A percentile compares a stretch with the other conserved stretches of the same genome.
phyloP scores from a whole-genome alignment of 2,113 vertebrate species.

The Riparia riparia region DNA sequence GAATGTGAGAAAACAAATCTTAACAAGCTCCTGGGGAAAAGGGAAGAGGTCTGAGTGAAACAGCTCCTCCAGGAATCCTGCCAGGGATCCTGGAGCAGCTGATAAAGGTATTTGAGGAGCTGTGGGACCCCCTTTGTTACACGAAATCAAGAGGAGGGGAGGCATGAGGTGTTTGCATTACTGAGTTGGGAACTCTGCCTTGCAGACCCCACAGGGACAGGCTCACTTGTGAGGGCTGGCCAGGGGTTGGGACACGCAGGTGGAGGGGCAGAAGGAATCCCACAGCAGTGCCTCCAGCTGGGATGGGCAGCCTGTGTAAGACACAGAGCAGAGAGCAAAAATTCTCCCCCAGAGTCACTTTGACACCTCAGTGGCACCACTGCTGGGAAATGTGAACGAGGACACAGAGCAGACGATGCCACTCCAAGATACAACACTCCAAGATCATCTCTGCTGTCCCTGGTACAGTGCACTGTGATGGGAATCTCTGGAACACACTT shows the following conservation, averaged over 20 bases:
- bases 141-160: not conserved
- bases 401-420: not conserved
- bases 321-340: not conserved
- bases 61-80: not conserved
- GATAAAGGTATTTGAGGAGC: not conserved
- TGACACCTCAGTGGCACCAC: accelerated
- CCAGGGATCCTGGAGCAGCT: not conserved
- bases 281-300: not conserved
- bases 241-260: not conserved
- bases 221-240: not conserved
- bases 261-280: not conserved
- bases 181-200: not conserved
- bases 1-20: not conserved
- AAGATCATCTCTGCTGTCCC: not conserved
- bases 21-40: not conserved
- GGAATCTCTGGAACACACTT: not conserved
- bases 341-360: not conserved
- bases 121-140: not conserved
- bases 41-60: not conserved
- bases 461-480: not conserved
- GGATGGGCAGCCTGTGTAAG: not conserved
- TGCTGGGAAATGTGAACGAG: not conserved
- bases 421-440: not conserved
- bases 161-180: not conserved
- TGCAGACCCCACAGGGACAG: not conserved